Evolutionary conservation across 2,797 vertebrate species (phyloP), one percentile per base, ranked within the genome.

Genomic region (Argyrosomus regius): DNA sequence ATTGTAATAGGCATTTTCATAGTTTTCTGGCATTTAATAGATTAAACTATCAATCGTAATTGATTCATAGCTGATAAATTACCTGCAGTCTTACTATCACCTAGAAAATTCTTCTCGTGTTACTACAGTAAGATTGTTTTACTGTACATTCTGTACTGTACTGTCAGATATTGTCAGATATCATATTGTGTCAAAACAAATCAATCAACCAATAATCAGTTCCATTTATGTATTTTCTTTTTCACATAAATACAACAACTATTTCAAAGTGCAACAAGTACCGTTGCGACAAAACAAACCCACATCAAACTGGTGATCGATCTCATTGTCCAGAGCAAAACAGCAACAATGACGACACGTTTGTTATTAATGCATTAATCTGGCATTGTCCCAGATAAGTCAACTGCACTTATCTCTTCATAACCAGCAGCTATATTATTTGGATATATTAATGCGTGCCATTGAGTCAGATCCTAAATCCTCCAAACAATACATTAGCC

Each of bases 311-410:
- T 1, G 8, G 22, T 39, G 70, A 82, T 31, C 58, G 74, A 75
- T 87, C 74, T 72, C 39, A 65, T 14, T 26, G 39, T 16, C 66
- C 9, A 0, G 2, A 65, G 28, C n/a, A 54, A 72, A 78, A 80
- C 62, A 26, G 49, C 22, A 2, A 65, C 60, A n/a, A 14, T 16
- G 69, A 72, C 24, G 8, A 54, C 66, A 72, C 31, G 2, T 79
- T 76, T 80, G 64, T 74, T 70, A 73, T 70, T 58, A 54, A 80
- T 64, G 71, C 78, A 70, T 75, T 88, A 91, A 91, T 90, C 85
- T 90, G 82, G 6, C 76, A 1, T 65, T 87, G 82, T 88, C 85
- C 89, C 87, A 91, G 66, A 91, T 86, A 67, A 80, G 2, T 73
- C 74, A 31, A 14, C 60, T 31, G 63, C 24, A 81, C 84, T 88